phyloP scores from a whole-genome alignment of 2,797 vertebrate genomes.

The Cuniculus paca region DNA sequence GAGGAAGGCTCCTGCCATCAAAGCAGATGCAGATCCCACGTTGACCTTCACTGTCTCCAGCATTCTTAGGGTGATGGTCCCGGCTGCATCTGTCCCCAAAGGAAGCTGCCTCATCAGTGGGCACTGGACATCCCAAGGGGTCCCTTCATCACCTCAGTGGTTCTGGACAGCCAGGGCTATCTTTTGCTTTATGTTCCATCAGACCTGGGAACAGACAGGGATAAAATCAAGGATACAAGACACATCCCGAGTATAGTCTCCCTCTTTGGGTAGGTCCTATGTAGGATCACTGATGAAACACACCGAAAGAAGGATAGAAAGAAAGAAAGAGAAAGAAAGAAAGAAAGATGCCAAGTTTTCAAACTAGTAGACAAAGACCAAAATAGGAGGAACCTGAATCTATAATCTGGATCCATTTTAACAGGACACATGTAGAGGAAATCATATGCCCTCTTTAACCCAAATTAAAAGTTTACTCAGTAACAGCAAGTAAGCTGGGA shows the following conservation, averaged over 20 bases:
- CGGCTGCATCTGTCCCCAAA: no score
- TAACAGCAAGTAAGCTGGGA: not conserved
- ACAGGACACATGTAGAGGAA: not conserved
- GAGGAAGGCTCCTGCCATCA: not conserved
- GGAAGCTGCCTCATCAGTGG: accelerated
- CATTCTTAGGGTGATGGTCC: not conserved
- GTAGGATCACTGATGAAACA: not conserved
- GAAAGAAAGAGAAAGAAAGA: not conserved
- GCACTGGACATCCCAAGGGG: not conserved
- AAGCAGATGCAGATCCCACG: not conserved
- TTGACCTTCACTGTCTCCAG: no score
- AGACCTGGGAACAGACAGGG: not conserved
- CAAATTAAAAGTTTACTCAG: slow-evolving; percentile 57
- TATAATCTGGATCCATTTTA: not conserved
- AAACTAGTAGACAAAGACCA: not conserved
- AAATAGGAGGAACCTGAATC: not conserved
- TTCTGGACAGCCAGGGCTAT: not conserved
- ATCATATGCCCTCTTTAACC: not conserved
- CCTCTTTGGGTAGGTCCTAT: not conserved
- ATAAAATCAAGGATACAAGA: not conserved
- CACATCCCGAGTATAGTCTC: not conserved
- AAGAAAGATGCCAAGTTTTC: not conserved
- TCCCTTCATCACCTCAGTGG: no score
- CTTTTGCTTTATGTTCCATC: not conserved
- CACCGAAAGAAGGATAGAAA: not conserved